These are phyloP conservation scores for Calameuta filiformis DNA, from an alignment of 2,888 invertebrate genomes.

Conservation along the genomic window DNA sequence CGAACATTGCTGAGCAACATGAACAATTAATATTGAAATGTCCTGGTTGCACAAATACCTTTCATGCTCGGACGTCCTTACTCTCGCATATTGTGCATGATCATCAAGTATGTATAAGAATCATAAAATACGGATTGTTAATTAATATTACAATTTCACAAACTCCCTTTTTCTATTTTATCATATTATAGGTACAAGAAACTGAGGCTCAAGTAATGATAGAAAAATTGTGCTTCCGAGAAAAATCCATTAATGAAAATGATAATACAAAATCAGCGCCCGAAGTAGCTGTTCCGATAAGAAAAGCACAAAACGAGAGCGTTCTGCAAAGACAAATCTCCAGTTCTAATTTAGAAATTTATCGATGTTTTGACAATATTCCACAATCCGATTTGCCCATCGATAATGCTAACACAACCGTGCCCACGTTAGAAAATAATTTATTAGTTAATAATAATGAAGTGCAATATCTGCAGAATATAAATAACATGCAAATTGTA, in stretches of 20 bases:
- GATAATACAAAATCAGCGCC: conserved; percentile 4
- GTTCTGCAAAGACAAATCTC: background rate
- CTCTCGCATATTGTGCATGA: conserved; percentile 75
- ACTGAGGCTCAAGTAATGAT: conserved; percentile 18
- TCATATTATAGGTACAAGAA: conserved; percentile 14
- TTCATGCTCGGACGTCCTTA: conserved; percentile 73
- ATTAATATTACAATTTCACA: conserved; percentile 58
- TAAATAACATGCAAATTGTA: conserved; percentile 15
- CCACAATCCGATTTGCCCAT: background rate
- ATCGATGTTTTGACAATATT: background rate
- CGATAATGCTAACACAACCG: background rate
- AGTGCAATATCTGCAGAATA: conserved; percentile 8
- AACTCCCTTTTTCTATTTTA: background rate
- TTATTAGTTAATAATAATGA: background rate
- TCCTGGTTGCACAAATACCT: conserved; percentile 76
- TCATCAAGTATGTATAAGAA: conserved; percentile 75
- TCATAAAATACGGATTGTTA: conserved; percentile 70
- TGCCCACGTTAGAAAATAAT: conserved; percentile 5
- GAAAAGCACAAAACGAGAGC: background rate
- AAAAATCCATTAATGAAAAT: conserved; percentile 2
- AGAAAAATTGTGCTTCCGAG: conserved; percentile 11
- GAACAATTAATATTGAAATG: conserved; percentile 72
- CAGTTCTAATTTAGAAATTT: background rate
- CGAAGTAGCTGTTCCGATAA: background rate
- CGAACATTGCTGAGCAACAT: conserved; percentile 68